phyloP scores from a whole-genome alignment of 2,113 vertebrate genomes.

The Epinephelus cyanopodus region DNA sequence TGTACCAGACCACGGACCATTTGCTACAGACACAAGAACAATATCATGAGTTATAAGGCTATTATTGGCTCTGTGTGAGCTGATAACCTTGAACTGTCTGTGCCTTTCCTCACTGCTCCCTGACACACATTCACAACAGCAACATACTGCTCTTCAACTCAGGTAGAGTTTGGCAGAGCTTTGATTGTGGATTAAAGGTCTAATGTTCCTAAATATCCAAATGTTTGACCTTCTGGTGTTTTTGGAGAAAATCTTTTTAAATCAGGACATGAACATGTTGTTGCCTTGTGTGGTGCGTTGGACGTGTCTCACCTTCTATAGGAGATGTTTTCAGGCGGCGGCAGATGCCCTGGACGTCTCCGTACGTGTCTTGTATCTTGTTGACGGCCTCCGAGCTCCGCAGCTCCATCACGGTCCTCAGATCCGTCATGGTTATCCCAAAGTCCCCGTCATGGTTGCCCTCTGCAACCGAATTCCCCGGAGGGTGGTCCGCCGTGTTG shows the following conservation, averaged over 20 bases:
- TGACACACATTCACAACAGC: background rate
- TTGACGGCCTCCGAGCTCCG: conserved; percentile 88
- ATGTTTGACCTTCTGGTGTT: background rate
- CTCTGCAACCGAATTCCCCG: conserved; percentile 89
- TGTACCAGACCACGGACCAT: background rate
- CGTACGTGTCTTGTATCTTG: conserved; percentile 86
- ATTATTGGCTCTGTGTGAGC: background rate
- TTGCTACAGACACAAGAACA: background rate
- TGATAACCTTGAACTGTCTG: background rate
- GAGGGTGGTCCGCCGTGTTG: conserved; percentile 90
- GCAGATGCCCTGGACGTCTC: conserved; percentile 91
- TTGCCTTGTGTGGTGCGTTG: background rate
- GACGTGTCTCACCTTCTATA: conserved; percentile 89
- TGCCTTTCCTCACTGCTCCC: background rate
- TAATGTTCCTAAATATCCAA: background rate
- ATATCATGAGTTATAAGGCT: background rate
- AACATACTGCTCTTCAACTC: background rate
- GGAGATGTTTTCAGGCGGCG: conserved; percentile 92
- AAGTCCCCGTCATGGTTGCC: conserved; percentile 92
- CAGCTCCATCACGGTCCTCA: conserved; percentile 93
- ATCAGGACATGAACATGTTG: too few relatives aligned
- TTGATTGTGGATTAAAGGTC: background rate
- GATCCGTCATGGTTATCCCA: conserved; percentile 88
- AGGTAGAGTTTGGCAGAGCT: too few relatives aligned
- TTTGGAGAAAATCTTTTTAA: background rate